Evolutionary conservation across 2,797 vertebrate species (phyloP).

Genomic region (Bryconaethiops microstoma): DNA sequence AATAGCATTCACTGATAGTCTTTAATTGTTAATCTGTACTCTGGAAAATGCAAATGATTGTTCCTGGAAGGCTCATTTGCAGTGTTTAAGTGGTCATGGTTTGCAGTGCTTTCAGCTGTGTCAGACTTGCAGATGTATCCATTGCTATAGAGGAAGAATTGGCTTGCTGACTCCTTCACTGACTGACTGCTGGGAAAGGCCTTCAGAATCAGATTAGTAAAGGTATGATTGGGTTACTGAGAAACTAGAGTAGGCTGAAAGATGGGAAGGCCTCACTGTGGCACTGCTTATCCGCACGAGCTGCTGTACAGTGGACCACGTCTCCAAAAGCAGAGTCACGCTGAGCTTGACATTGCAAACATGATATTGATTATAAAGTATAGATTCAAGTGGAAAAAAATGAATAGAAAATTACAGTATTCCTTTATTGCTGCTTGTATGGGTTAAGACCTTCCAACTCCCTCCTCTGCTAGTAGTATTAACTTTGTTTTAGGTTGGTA

Average conservation of each 20-base stretch:
- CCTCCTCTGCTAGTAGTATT: background rate
- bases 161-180: conserved; percentile 47
- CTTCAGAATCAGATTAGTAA: conserved; percentile 76
- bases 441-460: background rate
- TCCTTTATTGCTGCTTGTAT: background rate
- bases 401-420: too few relatives aligned
- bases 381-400: too few relatives aligned
- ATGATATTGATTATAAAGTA: too few relatives aligned
- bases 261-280: conserved; percentile 62
- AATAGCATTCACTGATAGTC: too few relatives aligned
- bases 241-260: conserved; percentile 53
- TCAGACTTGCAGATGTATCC: conserved; percentile 7
- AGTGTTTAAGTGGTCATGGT: background rate
- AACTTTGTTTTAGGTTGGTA: background rate
- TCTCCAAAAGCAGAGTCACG: conserved; percentile 30
- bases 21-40: background rate
- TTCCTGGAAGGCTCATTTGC: background rate
- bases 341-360: background rate
- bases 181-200: conserved; percentile 58
- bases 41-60: background rate
- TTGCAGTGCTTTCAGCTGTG: background rate
- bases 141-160: conserved; percentile 41
- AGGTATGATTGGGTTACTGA: conserved; percentile 69
- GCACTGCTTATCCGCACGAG: conserved; percentile 64
- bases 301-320: conserved; percentile 44